Evolutionary conservation across 2,888 invertebrate species (phyloP).

Genomic region (Arge pagana): DNA sequence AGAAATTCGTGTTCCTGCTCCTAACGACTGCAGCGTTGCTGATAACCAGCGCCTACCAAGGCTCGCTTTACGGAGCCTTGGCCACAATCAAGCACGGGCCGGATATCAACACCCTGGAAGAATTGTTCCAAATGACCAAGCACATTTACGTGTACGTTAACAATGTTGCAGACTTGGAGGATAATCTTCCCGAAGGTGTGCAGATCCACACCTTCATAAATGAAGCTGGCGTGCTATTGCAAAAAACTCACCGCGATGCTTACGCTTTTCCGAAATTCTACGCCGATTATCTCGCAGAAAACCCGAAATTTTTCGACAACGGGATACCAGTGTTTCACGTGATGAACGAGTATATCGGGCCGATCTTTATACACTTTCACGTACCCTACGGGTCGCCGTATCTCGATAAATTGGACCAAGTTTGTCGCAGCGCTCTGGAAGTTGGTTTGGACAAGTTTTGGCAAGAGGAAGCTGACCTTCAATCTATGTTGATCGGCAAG

Average conservation of each 20-base stretch:
- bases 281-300: neutral
- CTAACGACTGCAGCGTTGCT: conserved; percentile 7
- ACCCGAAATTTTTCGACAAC: conserved; percentile 1
- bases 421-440: conserved; percentile 2
- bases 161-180: neutral
- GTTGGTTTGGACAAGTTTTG: conserved; percentile 14
- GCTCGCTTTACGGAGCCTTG: conserved; percentile 14
- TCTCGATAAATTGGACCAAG: conserved; percentile 1
- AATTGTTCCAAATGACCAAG: neutral
- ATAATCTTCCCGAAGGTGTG: neutral
- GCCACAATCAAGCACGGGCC: conserved; percentile 10
- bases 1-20: conserved; percentile 2
- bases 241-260: conserved; percentile 7
- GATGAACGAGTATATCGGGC: conserved; percentile 3
- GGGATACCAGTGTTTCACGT: conserved; percentile 13
- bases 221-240: neutral
- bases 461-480: neutral
- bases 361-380: neutral
- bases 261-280: neutral
- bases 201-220: neutral
- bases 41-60: conserved; percentile 18
- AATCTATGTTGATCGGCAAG: neutral
- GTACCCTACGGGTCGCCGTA: conserved; percentile 23
- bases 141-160: neutral
- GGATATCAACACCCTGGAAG: conserved; percentile 13